These are phyloP conservation scores for Eupithecia dodoneata DNA, from an alignment of 2,888 invertebrate species.

Conservation along the genomic window DNA sequence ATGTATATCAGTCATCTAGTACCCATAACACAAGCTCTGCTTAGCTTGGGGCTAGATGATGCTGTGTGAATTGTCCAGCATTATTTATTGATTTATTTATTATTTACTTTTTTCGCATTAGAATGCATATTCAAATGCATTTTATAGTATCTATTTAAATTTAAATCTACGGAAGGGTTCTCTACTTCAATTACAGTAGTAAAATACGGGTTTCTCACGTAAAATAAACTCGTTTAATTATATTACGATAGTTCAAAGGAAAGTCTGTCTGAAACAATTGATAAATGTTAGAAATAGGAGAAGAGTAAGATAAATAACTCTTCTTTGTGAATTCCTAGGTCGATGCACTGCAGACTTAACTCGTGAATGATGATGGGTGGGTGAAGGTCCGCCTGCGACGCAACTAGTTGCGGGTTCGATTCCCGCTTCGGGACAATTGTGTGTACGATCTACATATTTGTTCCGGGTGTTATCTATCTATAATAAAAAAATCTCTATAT, in stretches of 20 bases:
- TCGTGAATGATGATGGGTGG: neutral
- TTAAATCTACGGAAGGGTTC: neutral
- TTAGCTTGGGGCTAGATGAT: too few relatives aligned
- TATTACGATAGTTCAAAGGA: slow-evolving; percentile 1
- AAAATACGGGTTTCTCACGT: neutral
- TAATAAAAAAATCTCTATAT: too few relatives aligned
- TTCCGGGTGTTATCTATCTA: too few relatives aligned
- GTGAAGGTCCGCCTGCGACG: too few relatives aligned
- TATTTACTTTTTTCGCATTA: too few relatives aligned
- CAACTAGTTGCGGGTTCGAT: too few relatives aligned
- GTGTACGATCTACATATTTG: too few relatives aligned
- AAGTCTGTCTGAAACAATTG: neutral
- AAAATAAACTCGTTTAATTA: neutral
- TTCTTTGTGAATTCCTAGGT: slow-evolving; percentile 1
- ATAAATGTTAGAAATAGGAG: slow-evolving; percentile 8
- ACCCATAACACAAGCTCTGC: too few relatives aligned
- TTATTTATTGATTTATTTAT: too few relatives aligned
- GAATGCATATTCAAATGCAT: neutral
- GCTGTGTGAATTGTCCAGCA: too few relatives aligned
- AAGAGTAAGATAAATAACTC: slow-evolving; percentile 14
- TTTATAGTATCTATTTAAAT: neutral
- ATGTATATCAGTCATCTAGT: too few relatives aligned
- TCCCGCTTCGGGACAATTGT: too few relatives aligned
- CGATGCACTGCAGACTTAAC: neutral
- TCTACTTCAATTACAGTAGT: neutral